Base-by-base conservation (phyloP, 2,113 vertebrate genomes). In the Dicaeum eximium region DNA sequence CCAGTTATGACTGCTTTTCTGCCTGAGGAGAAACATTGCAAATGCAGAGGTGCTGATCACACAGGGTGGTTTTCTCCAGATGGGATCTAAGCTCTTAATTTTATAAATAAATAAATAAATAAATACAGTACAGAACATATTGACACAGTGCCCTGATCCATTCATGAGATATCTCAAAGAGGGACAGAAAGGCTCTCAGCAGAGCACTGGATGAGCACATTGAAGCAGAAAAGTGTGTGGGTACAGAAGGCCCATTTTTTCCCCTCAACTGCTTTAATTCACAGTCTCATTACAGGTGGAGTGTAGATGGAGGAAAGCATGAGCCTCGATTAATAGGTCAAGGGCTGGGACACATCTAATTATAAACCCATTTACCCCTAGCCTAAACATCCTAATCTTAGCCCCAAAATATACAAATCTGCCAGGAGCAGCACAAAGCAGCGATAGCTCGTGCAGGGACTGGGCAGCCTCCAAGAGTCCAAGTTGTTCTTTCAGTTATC, bases 361-460 rank as follows among this genome's bases (percentile, higher is more conserved):
- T 86, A 89, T 85, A 90, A 94, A 61, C n/a, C 40, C 62, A 66
- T 82, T 88, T 78, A 22, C 23, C n/a, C 69, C 48, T 81, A 92
- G 83, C 53, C 92, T 94, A 94, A 97, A 89, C 93, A 96, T 81
- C 75, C 57, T 85, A 94, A 91, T 93, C 93, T 92, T 38, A 82
- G 80, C 64, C 45, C 13, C 77, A 70, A 85, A 89, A 45, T 47
- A 90, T 1, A 91, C 54, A 69, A 84, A 23, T 85, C 88, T 90
- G 69, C 72, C 53, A 62, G 50, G 58, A 87, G 66, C 1, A 1
- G 65, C 2, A 0, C 44, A 75, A 37, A 87, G 16, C 67, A 65
- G 62, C 0, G 0, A 74, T 15, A 92, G 57, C 56, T 64, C 23
- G 0, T 24, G 53, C 21, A 44, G 71, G 0, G 8, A 23, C 40